Base-by-base conservation (phyloP, 2,113 vertebrate genomes). In the Anguilla rostrata region DNA sequence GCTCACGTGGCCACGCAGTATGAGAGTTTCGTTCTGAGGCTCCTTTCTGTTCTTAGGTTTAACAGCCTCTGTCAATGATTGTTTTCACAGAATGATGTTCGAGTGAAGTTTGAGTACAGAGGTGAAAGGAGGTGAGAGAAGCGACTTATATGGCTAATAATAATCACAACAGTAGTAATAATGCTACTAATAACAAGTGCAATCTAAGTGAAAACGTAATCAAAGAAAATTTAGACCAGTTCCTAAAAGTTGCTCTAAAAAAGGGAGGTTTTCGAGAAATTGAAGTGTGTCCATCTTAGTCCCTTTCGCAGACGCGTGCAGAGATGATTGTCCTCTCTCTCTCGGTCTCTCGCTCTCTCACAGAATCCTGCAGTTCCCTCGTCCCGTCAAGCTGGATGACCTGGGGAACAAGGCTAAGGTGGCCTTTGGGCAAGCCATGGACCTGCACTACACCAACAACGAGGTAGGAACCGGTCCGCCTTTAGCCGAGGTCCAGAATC, bases 361-460 rank as follows among this genome's bases (percentile, higher is more conserved):
- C 88, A 99, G 98, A 93, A 99, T 99, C 86, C 92, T 99, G 89
- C 98, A 99, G 90, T 98, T 99, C 86, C 91, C 97, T 71, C 97
- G 98, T 78, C 98, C 98, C n/a, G 91, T 99, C 92, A 97, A 95
- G 93, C 95, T 99, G 88, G 98, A 98, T 88, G 97, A 99, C 92
- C 95, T 99, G 92, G 95, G 88, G 88, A 89, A 94, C 78, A 99
- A 99, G 94, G 98, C 98, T 88, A 99, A 97, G 94, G 94, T 96
- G 92, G 98, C 98, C 85, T 99, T 99, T 90, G 98, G 98, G 88
- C 98, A 99, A 88, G 91, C 93, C 16, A 98, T 99, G 98, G 97
- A 98, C 92, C 97, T 99, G 84, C 98, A 99, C 95, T 99, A 99
- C 93, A 98, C 97, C 93, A 99, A 99, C 95, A 99, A 99, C 2